phyloP scores from a whole-genome alignment of 2,113 vertebrate genomes.

The Sinocyclocheilus grahami region DNA sequence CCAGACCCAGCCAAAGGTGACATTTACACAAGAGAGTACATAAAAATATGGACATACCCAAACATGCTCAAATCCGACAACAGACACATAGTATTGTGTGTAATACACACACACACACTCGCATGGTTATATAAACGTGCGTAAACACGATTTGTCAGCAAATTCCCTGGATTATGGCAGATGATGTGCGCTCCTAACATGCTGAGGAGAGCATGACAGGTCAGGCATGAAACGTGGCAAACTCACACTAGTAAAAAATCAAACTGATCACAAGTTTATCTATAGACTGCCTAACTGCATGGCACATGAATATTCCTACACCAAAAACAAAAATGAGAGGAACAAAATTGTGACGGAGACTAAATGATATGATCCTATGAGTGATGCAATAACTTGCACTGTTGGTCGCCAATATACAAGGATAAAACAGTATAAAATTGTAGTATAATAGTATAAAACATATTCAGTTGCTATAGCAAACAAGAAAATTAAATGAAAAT shows the following conservation, averaged over 20 bases:
- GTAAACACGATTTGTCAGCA: conserved; percentile 34
- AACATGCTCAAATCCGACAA: background rate
- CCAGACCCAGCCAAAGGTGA: conserved; percentile 8
- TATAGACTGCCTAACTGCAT: background rate
- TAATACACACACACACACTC: background rate
- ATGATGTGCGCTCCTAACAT: conserved; percentile 1
- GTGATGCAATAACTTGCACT: background rate
- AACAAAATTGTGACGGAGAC: background rate
- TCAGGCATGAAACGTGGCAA: background rate
- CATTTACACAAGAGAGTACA: conserved; percentile 2
- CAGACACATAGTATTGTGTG: background rate
- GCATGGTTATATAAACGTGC: background rate
- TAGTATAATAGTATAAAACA: background rate
- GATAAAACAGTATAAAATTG: background rate
- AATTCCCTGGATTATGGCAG: background rate
- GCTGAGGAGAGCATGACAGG: background rate
- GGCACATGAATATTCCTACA: background rate
- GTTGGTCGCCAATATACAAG: background rate
- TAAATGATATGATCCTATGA: background rate
- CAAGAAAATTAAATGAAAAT: background rate
- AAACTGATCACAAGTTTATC: background rate
- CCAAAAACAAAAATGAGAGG: background rate
- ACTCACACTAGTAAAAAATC: background rate
- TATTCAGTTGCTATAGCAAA: background rate
- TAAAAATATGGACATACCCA: background rate